These are phyloP conservation scores for Drepanosiphum platanoidis DNA, from an alignment of 2,888 invertebrate genomes.

Conservation along the genomic window DNA sequence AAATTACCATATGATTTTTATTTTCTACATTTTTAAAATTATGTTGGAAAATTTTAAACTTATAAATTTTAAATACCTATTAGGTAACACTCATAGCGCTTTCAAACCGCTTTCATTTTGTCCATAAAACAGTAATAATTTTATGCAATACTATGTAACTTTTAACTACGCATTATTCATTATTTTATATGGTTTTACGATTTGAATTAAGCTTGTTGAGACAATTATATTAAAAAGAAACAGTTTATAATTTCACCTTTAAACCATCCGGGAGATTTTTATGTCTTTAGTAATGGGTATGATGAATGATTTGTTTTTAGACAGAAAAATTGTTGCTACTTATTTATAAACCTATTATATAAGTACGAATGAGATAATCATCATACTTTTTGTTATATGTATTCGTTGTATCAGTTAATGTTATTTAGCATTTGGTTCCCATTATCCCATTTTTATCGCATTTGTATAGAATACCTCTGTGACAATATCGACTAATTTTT, in stretches of 20 bases:
- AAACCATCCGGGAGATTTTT: background rate
- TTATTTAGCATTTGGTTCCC: background rate
- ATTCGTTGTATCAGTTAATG: background rate
- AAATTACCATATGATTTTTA: background rate
- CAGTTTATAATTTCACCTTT: background rate
- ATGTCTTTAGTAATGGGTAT: background rate
- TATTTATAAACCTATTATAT: background rate
- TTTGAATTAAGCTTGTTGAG: background rate
- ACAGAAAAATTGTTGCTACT: background rate
- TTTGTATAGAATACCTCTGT: background rate
- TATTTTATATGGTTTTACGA: background rate
- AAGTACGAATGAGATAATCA: background rate
- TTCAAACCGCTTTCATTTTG: background rate
- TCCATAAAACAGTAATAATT: background rate
- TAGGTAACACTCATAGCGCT: background rate
- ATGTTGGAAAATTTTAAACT: background rate
- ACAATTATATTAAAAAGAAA: background rate
- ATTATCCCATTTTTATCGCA: background rate
- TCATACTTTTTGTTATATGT: background rate
- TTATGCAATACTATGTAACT: conserved; percentile 9
- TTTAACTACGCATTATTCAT: background rate
- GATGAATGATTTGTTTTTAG: background rate
- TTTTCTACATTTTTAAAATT: background rate
- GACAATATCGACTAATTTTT: conserved; percentile 23
- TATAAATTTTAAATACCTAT: background rate